Evolutionary conservation across 2,888 invertebrate species (phyloP), one percentile per base, ranked within the genome.

Genomic region (Torymus auratus): DNA sequence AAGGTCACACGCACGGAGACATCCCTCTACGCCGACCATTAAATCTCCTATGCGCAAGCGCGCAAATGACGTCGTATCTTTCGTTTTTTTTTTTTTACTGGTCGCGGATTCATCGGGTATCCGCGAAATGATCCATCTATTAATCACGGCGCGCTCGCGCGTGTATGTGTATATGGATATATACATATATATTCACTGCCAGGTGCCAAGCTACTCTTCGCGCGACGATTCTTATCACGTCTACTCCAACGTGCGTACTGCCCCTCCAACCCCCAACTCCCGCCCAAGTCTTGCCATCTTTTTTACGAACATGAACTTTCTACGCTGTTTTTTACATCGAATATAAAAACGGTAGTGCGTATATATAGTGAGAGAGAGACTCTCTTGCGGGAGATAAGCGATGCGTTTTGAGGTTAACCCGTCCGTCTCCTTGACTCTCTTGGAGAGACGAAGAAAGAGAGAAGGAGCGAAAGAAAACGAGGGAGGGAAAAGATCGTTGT

Each of bases 71-170:
- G 56, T 12, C 20, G 11, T 7, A 61, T 13, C 53, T 20, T 55
- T 64, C 55, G 23, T 23, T n/a, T 28, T n/a, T n/a, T n/a, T n/a
- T 69, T 69, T 55, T 62, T 69, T 77, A 70, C 68, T 77, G 62
- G 70, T 77, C 76, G 62, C 62, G 69, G 62, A 76, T 76, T 77
- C 70, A 77, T 77, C 64, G 62, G 56, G n/a, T n/a, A n/a, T 53
- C 53, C 61, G 52, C 14, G 15, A 10, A 62, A 62, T 28, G 76
- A 77, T 77, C 70, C 64, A 20, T 62, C 62, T 64, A 77, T 77
- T 77, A 77, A 77, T 77, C 70, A 70, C 28, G 17, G 1, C 58
- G 28, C 15, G 41, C 28, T 64, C 15, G 28, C 41, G 52, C 15
- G 56, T 28, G 64, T 20, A 41, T 50, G 20, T 64, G 23, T 41